phyloP scores from a whole-genome alignment of 2,888 invertebrate genomes.

The Drosophila meridionalis region DNA sequence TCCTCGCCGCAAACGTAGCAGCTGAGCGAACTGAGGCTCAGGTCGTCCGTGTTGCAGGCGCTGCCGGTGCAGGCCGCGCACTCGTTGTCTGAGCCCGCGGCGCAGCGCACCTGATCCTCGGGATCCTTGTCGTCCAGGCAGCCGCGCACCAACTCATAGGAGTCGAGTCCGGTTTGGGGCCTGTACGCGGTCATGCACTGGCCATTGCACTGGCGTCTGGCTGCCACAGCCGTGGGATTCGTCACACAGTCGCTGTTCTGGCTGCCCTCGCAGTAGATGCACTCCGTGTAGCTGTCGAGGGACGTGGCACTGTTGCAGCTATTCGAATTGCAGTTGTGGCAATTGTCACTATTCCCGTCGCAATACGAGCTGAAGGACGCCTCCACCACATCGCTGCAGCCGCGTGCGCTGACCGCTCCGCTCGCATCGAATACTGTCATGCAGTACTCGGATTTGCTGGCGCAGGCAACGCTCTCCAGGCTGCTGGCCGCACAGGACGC shows the following conservation, averaged over 20 bases:
- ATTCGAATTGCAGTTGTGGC: slow-evolving; percentile 82
- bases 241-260: slow-evolving; percentile 58
- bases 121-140: slow-evolving; percentile 82
- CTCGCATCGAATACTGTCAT: slow-evolving; percentile 74
- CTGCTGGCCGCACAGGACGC: slow-evolving; percentile 44
- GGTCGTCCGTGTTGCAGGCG: slow-evolving; percentile 61
- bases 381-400: slow-evolving; percentile 77
- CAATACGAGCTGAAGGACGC: slow-evolving; percentile 62
- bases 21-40: slow-evolving; percentile 30
- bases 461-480: slow-evolving; percentile 17
- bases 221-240: slow-evolving; percentile 48
- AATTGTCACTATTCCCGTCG: slow-evolving; percentile 61
- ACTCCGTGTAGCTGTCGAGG: slow-evolving; percentile 63
- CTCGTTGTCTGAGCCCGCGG: slow-evolving; percentile 25
- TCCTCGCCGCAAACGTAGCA: slow-evolving; percentile 64
- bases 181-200: slow-evolving; percentile 77
- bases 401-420: slow-evolving; percentile 65
- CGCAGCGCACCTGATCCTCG: slow-evolving; percentile 66
- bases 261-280: slow-evolving; percentile 74
- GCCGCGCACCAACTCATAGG: slow-evolving; percentile 64
- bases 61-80: slow-evolving; percentile 66
- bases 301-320: slow-evolving; percentile 72
- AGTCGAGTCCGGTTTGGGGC: slow-evolving; percentile 27
- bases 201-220: slow-evolving; percentile 71
- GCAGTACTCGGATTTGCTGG: slow-evolving; percentile 66